Evolutionary conservation across 37 sponge, comb jelly and placozoan genomes (phyloP), one percentile per base, ranked within the genome.

Genomic region (Haliclona indistincta): DNA sequence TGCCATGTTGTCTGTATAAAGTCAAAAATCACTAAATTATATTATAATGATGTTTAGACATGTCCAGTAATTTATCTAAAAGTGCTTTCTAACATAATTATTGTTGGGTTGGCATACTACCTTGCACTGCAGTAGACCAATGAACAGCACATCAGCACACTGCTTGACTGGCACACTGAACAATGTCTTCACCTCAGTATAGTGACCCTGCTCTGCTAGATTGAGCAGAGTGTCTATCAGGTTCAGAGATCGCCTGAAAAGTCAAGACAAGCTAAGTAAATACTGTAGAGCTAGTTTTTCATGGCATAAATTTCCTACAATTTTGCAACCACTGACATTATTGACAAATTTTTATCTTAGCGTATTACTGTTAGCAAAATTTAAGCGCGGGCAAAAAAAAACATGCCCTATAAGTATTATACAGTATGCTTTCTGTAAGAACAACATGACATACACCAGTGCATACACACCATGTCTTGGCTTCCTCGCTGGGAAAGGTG

Each of bases 71-170:
- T 13, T 11, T 10, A 68, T 68, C 10, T 47, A 10, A 47, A 15
- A 47, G 51, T 10, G 15, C 51, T 17, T 15, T 17, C n/a, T n/a
- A n/a, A n/a, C n/a, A 15, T 47, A 47, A 58, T n/a, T 26, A 63
- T 58, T 29, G 5, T 53, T 25, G 45, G 4, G 63, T 32, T 34
- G 7, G 25, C 1, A 28, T 36, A 72, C 0, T 22, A 94, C 90
- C 84, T 90, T 88, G 47, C 82, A 67, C 63, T 91, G 85, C 44
- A 99, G 75, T 2, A 93, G 17, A 13, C 86, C 89, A 43, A 99
- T 73, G 76, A 96, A 80, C 41, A 99, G 82, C 3, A 96, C 61
- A 56, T 99, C 96, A n/a, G 99, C 91, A 66, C 96, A 95, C 65
- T 92, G 89, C 42, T 93, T 95, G 43, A 92, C 71, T 17, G 99